Base-by-base conservation (phyloP, 2,888 invertebrate species). In the Yponomeuta evonymella region DNA sequence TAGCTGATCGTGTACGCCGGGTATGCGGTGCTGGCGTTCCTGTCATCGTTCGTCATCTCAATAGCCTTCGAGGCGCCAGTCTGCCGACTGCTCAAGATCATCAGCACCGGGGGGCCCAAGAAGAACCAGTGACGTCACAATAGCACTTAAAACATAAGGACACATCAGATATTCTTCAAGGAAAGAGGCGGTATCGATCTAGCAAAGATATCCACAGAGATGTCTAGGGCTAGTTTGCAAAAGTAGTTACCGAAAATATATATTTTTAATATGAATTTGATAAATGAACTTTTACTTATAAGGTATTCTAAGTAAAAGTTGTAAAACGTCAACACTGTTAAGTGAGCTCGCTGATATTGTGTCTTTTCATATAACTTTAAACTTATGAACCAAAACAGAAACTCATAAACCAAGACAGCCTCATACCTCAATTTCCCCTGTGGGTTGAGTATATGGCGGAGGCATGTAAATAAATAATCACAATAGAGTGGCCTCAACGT, bases 51-150 rank as follows among this genome's bases (percentile, higher is more conserved):
- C 81, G 93, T 94, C 75, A 94, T 97, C 73, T 97, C 97, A 11
- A 86, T 97, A 76, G 93, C 95, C 1, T 95, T 97, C 79, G 97
- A 97, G 82, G 96, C 97, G n/a, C 97, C 97, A 0, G 93, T 96
- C 69, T 96, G 97, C 67, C 94, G 95, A 78, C 87, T 97, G 73
- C 92, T 97, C 73, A 97, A 96, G 89, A 93, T 97, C 76, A 87
- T 93, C 75, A 90, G 83, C 74, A 85, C 87, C 1, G 80, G 85
- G 75, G 75, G 81, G 78, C 79, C 85, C 81, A 81, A 87, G 83
- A 86, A 84, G 82, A 79, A 76, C 72, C 80, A 83, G 72, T 84
- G 81, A 83, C 36, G 23, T 12, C 15, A 70, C 62, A 36, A 11
- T 23, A 15, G 15, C 12, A 15, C 51, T 58, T 58, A 58, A 58